Conservation (phyloP, 2,113 vertebrate genomes). For the Sphyrna mokarran region DNA sequence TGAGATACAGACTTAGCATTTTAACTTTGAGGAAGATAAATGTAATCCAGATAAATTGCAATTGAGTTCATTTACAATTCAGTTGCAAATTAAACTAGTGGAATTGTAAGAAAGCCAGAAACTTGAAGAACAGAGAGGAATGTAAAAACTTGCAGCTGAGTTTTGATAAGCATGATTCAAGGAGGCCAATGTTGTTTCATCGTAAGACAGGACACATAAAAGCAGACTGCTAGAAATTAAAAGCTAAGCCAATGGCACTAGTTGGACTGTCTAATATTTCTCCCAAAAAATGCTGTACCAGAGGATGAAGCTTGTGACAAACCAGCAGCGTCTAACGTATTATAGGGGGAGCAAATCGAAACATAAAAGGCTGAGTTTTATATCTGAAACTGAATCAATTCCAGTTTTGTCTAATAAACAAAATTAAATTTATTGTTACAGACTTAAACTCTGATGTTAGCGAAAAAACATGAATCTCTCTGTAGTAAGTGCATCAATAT, state of each 20-base stretch:
- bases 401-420: not conserved
- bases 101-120: no score
- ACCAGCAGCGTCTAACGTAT: no score
- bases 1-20: no score
- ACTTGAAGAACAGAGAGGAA: no score
- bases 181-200: no score
- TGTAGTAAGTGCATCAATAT: not conserved
- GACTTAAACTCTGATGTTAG: not conserved
- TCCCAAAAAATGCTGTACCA: not conserved
- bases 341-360: no score
- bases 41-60: no score
- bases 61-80: no score
- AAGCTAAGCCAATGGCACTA: not conserved
- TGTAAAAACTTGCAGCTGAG: no score
- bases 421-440: not conserved
- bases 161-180: no score
- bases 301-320: not conserved
- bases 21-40: no score
- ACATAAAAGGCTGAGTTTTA: not conserved
- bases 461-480: not conserved
- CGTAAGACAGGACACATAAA: not conserved
- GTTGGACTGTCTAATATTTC: not conserved
- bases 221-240: not conserved
- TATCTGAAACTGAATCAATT: not conserved
- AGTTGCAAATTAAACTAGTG: no score